Percentiles rank a stretch among this genome's conserved stretches.
Evolutionary conservation across 53 echinoderm and acorn worm genomes (phyloP).

Genomic region (Temnopleurus reevesii): DNA sequence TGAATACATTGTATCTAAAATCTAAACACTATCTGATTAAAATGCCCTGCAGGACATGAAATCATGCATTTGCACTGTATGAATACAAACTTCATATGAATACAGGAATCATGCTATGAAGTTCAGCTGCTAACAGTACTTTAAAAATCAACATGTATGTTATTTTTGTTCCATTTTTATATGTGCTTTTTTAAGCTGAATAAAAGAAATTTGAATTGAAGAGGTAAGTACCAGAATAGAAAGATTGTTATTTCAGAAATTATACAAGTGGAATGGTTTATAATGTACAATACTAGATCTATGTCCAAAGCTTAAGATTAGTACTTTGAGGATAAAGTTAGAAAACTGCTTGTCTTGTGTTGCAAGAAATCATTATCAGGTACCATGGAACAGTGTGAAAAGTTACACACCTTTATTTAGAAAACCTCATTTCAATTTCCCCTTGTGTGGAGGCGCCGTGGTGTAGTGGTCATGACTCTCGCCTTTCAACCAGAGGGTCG

Average conservation of each 20-base stretch:
- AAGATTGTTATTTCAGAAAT: neutral
- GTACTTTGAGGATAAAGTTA: too few species aligned
- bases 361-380: too few species aligned
- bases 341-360: too few species aligned
- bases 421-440: too few species aligned
- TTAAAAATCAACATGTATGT: neutral
- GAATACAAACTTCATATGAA: neutral
- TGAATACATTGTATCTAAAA: neutral
- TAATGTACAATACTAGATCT: too few species aligned
- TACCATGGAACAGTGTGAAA: too few species aligned
- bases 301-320: too few species aligned
- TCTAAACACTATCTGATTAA: neutral
- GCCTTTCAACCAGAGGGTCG: too few species aligned
- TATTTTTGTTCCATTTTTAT: neutral
- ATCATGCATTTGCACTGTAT: neutral
- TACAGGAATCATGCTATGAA: neutral
- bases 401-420: too few species aligned
- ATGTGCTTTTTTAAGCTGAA: neutral
- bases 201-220: too few species aligned
- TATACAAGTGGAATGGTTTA: neutral
- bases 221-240: neutral
- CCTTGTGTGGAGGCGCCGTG: too few species aligned
- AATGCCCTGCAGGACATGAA: neutral
- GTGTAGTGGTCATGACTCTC: too few species aligned
- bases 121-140: neutral